Evolutionary conservation across 2,113 vertebrate species (phyloP).

Genomic region (Lepus timidus): DNA sequence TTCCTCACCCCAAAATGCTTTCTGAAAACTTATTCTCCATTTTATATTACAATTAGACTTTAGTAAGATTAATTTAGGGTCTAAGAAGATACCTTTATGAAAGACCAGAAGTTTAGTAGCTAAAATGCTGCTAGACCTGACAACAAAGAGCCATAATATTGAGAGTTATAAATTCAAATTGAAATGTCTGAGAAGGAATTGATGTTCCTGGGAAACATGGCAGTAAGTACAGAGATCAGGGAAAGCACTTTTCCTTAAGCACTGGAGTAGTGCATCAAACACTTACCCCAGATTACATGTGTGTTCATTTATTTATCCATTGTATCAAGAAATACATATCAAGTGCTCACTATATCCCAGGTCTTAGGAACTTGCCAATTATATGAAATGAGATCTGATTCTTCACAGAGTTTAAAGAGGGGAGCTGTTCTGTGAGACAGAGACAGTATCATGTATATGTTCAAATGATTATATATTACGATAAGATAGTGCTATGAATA

Average conservation of each 20-base stretch:
- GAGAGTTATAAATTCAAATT: slow-evolving; percentile 7
- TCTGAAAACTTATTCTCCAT: slow-evolving; percentile 7
- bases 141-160: background rate
- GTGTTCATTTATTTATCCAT: background rate
- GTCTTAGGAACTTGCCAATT: background rate
- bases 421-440: background rate
- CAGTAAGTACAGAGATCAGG: background rate
- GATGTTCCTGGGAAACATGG: background rate
- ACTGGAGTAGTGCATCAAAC: background rate
- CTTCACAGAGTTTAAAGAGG: background rate
- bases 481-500: background rate
- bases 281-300: background rate
- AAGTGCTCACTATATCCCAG: background rate
- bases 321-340: background rate
- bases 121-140: background rate
- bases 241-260: background rate
- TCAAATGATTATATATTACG: background rate
- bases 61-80: background rate
- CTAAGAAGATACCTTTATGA: background rate
- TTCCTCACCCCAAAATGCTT: background rate
- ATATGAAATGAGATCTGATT: background rate
- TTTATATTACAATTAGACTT: background rate
- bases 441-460: background rate
- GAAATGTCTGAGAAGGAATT: background rate
- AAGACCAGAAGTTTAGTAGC: background rate